Evolutionary conservation across 2,888 invertebrate species (phyloP).

Genomic region (Geophilus truncorum): DNA sequence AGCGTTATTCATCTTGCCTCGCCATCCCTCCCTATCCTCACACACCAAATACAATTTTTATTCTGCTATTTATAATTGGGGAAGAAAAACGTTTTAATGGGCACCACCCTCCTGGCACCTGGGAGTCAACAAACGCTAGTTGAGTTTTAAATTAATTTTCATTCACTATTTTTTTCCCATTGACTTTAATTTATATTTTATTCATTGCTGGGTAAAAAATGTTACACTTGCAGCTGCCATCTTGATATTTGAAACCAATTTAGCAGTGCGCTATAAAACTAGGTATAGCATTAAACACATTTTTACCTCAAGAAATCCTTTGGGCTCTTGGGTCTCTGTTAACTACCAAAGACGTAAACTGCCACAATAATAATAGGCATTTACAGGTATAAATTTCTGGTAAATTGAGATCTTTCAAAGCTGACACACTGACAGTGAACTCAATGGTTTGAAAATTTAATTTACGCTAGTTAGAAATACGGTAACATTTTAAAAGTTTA

Average conservation of each 20-base stretch:
- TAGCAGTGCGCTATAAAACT: too few relatives aligned
- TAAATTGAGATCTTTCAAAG: too few relatives aligned
- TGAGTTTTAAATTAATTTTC: not conserved
- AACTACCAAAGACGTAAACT: too few relatives aligned
- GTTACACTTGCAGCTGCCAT: not conserved
- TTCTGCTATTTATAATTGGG: not conserved
- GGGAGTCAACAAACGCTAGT: not conserved
- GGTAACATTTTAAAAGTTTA: too few relatives aligned
- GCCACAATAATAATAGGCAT: too few relatives aligned
- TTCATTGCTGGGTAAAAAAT: not conserved
- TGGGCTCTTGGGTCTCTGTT: too few relatives aligned
- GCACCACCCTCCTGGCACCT: not conserved
- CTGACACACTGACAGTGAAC: too few relatives aligned
- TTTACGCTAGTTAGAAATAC: too few relatives aligned
- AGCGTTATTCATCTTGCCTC: not conserved
- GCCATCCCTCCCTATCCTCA: not conserved
- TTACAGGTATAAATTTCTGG: too few relatives aligned
- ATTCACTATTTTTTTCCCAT: not conserved
- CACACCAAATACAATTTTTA: not conserved
- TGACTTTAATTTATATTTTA: not conserved
- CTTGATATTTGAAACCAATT: not conserved
- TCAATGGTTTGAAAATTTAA: too few relatives aligned
- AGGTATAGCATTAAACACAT: too few relatives aligned
- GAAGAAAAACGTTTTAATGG: not conserved
- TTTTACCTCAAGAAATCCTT: too few relatives aligned